Evolutionary conservation across 1,140 invertebrate genomes (phyloP).

Genomic region (Vanessa tameamea): DNA sequence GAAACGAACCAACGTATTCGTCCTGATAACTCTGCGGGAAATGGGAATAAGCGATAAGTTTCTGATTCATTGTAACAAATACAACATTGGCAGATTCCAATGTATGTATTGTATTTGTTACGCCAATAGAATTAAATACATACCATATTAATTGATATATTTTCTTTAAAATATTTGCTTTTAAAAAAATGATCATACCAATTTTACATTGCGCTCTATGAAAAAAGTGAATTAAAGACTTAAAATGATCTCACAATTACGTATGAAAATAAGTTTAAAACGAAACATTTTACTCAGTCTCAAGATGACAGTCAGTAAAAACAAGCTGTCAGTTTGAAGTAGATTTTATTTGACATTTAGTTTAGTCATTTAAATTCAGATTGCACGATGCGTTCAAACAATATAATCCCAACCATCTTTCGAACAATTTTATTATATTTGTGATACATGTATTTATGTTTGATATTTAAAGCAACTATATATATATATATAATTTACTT

Average conservation of each 20-base stretch:
- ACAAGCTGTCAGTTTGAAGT: background rate
- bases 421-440: too few species aligned
- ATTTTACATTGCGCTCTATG: conserved; percentile 26
- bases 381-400: too few species aligned
- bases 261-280: conserved; percentile 34
- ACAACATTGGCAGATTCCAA: background rate
- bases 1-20: conserved; percentile 92
- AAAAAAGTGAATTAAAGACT: conserved; percentile 14
- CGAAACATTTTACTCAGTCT: conserved; percentile 27
- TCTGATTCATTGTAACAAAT: conserved; percentile 17
- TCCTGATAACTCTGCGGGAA: conserved; percentile 84
- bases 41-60: conserved; percentile 27
- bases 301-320: conserved; percentile 19
- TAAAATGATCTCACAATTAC: conserved; percentile 16
- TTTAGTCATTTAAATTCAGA: too few species aligned
- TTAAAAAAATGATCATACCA: conserved; percentile 19
- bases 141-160: conserved; percentile 30
- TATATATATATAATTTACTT: too few species aligned
- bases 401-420: too few species aligned
- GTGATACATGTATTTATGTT: too few species aligned
- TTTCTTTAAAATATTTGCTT: conserved; percentile 15
- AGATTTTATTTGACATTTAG: background rate
- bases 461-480: too few species aligned
- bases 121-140: conserved; percentile 2
- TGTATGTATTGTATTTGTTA: too few species aligned